phyloP scores from a whole-genome alignment of 2,113 vertebrate species.

The Falco punctatus region DNA sequence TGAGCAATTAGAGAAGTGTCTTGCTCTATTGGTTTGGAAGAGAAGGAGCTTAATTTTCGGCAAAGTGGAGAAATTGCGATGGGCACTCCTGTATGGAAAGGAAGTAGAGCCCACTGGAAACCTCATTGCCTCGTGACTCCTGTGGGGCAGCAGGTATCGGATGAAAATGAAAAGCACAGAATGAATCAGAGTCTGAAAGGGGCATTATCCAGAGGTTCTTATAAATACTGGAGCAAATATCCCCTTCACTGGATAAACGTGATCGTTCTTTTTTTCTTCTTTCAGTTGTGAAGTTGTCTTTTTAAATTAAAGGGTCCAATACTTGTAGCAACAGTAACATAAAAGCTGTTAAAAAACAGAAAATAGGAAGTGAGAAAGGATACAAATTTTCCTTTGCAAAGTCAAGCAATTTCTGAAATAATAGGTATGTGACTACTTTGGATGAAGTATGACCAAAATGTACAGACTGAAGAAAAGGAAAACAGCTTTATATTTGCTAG shows the following conservation, averaged over 20 bases:
- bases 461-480: background rate
- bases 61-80: background rate
- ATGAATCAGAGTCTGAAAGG: background rate
- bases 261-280: background rate
- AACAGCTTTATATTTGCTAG: background rate
- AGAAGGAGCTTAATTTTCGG: background rate
- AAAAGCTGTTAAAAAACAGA: background rate
- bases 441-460: background rate
- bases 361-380: background rate
- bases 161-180: background rate
- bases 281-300: background rate
- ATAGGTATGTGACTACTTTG: background rate
- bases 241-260: background rate
- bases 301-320: background rate
- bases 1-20: background rate
- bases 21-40: background rate
- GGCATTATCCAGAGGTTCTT: background rate
- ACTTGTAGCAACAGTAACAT: fast-evolving
- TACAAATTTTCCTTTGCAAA: background rate
- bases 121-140: background rate
- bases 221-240: background rate
- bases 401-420: background rate
- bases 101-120: background rate
- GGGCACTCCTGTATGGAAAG: background rate
- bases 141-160: background rate